phyloP scores from a whole-genome alignment of 2,797 vertebrate genomes.

The Coendou prehensilis region DNA sequence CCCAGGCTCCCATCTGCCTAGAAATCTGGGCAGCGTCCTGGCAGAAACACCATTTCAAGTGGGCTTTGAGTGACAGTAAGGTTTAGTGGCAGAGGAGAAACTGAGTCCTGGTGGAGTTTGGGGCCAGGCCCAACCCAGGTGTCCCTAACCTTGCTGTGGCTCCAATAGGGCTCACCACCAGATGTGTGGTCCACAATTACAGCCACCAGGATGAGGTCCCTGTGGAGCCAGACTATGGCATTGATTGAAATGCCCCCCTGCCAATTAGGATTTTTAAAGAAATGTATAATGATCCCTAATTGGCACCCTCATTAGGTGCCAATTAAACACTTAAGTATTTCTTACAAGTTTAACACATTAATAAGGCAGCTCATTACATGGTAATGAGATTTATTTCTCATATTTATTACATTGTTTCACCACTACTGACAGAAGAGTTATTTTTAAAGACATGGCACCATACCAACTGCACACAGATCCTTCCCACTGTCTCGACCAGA shows the following conservation, averaged over 20 bases:
- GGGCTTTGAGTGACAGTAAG: background rate
- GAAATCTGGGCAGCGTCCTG: background rate
- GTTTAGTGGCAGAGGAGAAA: background rate
- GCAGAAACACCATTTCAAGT: background rate
- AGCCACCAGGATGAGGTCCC: conserved; percentile 10
- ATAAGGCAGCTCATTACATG: conserved; percentile 84
- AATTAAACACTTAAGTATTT: conserved; percentile 87
- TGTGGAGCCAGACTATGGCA: conserved; percentile 23
- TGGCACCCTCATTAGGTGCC: conserved; percentile 83
- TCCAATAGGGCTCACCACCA: background rate
- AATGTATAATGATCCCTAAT: conserved; percentile 85
- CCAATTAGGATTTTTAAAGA: conserved; percentile 83
- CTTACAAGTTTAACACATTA: conserved; percentile 86
- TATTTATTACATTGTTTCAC: conserved; percentile 84
- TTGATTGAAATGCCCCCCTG: conserved; percentile 82
- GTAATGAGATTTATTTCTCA: conserved; percentile 82
- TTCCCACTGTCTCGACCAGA: background rate
- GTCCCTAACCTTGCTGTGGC: background rate
- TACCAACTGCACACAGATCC: background rate
- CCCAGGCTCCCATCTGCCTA: background rate
- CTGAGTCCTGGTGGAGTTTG: background rate
- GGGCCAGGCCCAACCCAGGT: background rate
- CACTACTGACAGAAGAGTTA: conserved; percentile 61
- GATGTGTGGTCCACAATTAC: background rate
- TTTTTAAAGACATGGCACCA: conserved; percentile 63